Conservation (phyloP, 2,797 vertebrate species). For the Poecilia picta region DNA sequence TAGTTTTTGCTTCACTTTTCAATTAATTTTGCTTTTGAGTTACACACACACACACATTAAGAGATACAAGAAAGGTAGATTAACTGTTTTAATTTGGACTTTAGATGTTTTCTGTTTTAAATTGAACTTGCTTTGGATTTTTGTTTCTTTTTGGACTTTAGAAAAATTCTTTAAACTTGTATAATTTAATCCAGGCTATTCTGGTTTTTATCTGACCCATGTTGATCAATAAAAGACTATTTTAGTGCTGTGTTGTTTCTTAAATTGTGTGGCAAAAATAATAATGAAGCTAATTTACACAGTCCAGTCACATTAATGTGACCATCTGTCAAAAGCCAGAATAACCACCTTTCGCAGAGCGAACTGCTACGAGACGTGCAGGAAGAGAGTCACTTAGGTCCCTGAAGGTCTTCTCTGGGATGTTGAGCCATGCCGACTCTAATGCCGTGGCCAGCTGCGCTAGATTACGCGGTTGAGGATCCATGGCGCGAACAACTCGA, state of each 20-base stretch:
- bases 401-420: too few species aligned
- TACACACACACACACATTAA: neutral
- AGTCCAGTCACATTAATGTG: too few species aligned
- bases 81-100: neutral
- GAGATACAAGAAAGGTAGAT: neutral
- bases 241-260: neutral
- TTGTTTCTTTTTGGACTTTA: neutral
- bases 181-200: neutral
- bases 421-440: too few species aligned
- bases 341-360: too few species aligned
- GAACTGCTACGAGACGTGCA: too few species aligned
- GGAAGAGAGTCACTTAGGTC: too few species aligned
- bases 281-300: neutral
- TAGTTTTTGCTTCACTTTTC: neutral
- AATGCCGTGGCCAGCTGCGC: too few species aligned
- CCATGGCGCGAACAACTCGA: too few species aligned
- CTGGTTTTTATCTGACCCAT: neutral
- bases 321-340: too few species aligned
- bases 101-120: neutral
- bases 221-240: neutral
- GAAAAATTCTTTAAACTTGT: neutral
- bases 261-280: neutral
- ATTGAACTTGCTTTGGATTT: neutral
- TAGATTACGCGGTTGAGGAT: too few species aligned
- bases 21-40: neutral